These are phyloP conservation scores for Endotricha flammealis DNA, from an alignment of 2,888 invertebrate genomes.

Conservation along the genomic window DNA sequence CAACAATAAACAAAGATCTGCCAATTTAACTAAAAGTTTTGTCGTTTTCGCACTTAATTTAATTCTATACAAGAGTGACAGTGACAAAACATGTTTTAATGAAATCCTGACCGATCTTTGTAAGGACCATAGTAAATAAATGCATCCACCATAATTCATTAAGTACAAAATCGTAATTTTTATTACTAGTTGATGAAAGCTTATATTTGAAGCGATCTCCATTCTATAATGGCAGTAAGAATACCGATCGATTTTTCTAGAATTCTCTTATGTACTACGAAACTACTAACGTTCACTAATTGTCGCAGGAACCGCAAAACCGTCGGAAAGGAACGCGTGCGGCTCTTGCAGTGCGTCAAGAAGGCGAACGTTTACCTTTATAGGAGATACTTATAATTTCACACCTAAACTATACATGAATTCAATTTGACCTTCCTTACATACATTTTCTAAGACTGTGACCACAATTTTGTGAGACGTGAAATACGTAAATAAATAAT, in stretches of 20 bases:
- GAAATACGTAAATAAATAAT: conserved; percentile 4
- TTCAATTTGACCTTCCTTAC: not conserved
- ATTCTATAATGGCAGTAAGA: conserved; percentile 5
- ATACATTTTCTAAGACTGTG: not conserved
- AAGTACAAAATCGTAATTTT: conserved; percentile 28
- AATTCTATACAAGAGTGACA: no score
- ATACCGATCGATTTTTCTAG: conserved; percentile 4
- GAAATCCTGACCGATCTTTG: no score
- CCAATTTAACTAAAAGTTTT: no score
- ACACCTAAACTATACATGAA: conserved; percentile 1
- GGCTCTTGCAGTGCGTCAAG: no score
- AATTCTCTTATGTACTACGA: conserved; percentile 3
- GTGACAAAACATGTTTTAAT: no score
- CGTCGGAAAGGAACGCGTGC: no score
- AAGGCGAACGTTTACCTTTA: no score
- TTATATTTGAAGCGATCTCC: conserved; percentile 13
- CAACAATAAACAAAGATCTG: no score
- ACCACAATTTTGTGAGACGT: conserved; percentile 4
- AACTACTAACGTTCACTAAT: no score
- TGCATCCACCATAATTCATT: conserved; percentile 33
- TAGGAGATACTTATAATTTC: conserved; percentile 3
- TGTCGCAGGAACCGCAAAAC: no score
- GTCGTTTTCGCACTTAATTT: no score
- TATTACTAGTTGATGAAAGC: conserved; percentile 15
- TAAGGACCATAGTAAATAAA: conserved; percentile 33